Evolutionary conservation across 2,888 invertebrate species (phyloP).

Genomic region (Zygaena filipendulae): DNA sequence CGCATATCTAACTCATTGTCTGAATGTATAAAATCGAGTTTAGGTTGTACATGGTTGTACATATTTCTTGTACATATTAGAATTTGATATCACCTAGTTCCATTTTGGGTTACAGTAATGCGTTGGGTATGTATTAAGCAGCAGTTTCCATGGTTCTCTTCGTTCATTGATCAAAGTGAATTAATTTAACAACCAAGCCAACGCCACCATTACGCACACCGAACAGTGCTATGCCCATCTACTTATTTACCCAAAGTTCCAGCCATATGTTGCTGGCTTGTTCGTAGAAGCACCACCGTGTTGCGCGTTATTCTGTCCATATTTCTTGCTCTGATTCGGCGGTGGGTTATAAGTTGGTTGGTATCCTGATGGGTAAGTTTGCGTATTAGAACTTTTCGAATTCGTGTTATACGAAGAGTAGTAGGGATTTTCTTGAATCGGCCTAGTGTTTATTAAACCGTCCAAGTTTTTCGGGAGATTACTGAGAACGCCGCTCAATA

Average conservation of each 20-base stretch:
- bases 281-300: slow-evolving; percentile 35
- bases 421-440: slow-evolving; percentile 55
- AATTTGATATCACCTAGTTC: no score
- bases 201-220: no score
- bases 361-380: slow-evolving; percentile 50
- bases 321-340: slow-evolving; percentile 38
- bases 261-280: slow-evolving; percentile 51
- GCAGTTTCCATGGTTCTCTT: no score
- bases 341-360: slow-evolving; percentile 38
- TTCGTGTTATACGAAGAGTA: slow-evolving; percentile 45
- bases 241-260: slow-evolving; percentile 65
- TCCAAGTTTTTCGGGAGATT: slow-evolving; percentile 45
- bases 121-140: no score
- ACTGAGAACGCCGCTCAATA: slow-evolving; percentile 47
- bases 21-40: no score
- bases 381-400: slow-evolving; percentile 46
- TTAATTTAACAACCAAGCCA: no score
- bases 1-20: no score
- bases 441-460: slow-evolving; percentile 49
- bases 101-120: no score
- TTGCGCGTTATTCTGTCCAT: slow-evolving; percentile 35
- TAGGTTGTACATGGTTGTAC: no score
- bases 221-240: no score
- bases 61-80: no score
- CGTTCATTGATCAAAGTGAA: no score